Base-by-base conservation (phyloP, 2,797 vertebrate species). In the Gorsachius magnificus region DNA sequence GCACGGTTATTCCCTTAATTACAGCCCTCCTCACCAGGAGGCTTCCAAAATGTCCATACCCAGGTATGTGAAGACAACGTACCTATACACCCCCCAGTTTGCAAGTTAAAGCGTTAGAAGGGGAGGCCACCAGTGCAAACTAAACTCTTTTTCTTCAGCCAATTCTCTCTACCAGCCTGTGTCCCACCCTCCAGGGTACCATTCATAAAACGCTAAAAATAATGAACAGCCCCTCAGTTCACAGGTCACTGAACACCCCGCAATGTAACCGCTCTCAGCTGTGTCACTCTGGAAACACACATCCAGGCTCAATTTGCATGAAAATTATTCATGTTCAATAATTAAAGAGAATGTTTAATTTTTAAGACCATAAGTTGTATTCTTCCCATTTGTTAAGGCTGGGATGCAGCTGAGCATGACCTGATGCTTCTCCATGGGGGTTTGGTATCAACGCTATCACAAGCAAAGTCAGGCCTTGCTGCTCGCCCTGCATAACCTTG, bases 261-360 rank as follows among this genome's bases (percentile, higher is more conserved):
- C 4, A 0, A 50, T 2, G 36, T 69, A 82, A 79, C 80, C 1
- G 2, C 63, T 89, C 86, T 70, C 74, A 89, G 15, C 71, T 46
- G 45, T 56, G 45, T 31, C 91, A 72, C 63, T 89, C 87, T 54
- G 43, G 83, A 94, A 95, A 74, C 53, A 64, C 38, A 25, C 53
- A 95, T 63, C 68, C 81, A 43, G n/a, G 83, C 48, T 90, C 90
- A n/a, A 93, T 92, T 89, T 95, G 95, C 93, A 94, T 83, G 68
- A 79, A 93, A 87, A 96, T 95, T 90, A 94, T 71, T 94, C 74
- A 22, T 10, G 31, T 43, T 96, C 78, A 96, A 95, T 95, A 95
- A 95, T 95, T 96, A 79, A 97, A 93, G 41, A 56, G 29, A 70
- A 64, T n/a, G 53, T 89, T 96, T 89, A 92, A 97, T 95, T 95